These are phyloP conservation scores for Morone saxatilis DNA, from an alignment of 2,113 vertebrate species.

Conservation along the genomic window DNA sequence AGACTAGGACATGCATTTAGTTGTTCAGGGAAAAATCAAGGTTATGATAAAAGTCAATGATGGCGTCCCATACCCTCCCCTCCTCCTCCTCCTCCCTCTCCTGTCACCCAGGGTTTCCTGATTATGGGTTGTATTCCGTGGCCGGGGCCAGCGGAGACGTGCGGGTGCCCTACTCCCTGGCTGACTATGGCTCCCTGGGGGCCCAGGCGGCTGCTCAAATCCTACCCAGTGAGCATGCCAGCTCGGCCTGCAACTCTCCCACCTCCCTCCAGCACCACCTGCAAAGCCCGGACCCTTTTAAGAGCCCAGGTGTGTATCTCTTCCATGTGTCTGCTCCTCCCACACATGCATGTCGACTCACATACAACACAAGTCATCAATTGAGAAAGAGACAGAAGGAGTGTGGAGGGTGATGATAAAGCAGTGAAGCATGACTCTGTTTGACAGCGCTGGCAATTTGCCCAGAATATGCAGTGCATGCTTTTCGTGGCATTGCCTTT, in stretches of 20 bases:
- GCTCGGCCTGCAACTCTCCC: constrained; percentile 82
- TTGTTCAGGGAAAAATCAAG: not conserved
- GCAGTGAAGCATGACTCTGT: too few relatives aligned
- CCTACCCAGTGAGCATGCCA: constrained; percentile 84
- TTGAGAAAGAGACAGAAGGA: too few relatives aligned
- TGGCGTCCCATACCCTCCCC: not conserved
- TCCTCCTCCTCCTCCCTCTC: constrained; percentile 26
- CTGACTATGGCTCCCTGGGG: constrained; percentile 85
- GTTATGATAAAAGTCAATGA: constrained; percentile 7
- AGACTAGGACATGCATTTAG: not conserved
- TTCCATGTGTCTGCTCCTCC: not conserved
- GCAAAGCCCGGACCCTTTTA: constrained; percentile 85
- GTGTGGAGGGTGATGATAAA: too few relatives aligned
- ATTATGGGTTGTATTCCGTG: constrained; percentile 85
- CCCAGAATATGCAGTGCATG: too few relatives aligned
- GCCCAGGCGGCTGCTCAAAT: constrained; percentile 84
- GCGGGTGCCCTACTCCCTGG: constrained; percentile 82
- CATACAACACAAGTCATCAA: too few relatives aligned
- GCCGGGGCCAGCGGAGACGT: constrained; percentile 83
- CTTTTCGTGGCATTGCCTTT: too few relatives aligned
- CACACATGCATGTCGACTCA: not conserved
- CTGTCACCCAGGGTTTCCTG: constrained; percentile 80
- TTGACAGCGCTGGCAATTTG: too few relatives aligned
- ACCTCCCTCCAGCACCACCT: constrained; percentile 66
- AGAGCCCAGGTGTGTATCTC: constrained; percentile 84